Conservation (phyloP, 2,888 invertebrate genomes). For the Drosophila mulleri region DNA sequence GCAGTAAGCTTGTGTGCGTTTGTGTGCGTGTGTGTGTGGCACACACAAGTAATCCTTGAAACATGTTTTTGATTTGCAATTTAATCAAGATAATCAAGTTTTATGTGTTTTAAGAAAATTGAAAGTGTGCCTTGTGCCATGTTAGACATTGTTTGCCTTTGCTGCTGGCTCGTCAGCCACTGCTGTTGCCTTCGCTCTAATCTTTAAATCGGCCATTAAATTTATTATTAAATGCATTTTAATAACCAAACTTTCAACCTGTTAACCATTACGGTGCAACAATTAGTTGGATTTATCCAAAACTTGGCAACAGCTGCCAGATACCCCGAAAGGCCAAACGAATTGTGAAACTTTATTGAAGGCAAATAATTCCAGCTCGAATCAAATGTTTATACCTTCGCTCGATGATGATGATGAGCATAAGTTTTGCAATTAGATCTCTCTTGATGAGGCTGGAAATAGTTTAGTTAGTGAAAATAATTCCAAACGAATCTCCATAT, state of each 20-base stretch:
- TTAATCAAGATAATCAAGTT: constrained; percentile 82
- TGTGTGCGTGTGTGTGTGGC: constrained; percentile 25
- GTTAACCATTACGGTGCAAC: constrained; percentile 25
- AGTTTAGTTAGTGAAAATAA: neutral
- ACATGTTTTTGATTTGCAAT: constrained; percentile 81
- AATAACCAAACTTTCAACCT: constrained; percentile 50
- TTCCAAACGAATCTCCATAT: neutral
- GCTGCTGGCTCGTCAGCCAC: constrained; percentile 14
- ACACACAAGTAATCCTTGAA: constrained; percentile 77
- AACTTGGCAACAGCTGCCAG: constrained; percentile 18
- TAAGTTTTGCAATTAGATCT: neutral
- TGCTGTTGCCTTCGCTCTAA: constrained; percentile 47
- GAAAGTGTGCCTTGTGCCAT: constrained; percentile 76
- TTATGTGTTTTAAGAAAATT: constrained; percentile 81
- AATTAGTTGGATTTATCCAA: constrained; percentile 54
- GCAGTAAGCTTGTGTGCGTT: constrained; percentile 7
- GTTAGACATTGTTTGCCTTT: constrained; percentile 69
- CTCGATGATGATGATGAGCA: neutral
- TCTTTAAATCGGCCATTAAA: constrained; percentile 74
- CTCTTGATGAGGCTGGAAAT: neutral
- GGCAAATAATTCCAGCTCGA: neutral
- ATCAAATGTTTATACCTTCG: neutral
- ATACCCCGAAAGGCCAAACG: neutral
- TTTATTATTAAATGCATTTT: constrained; percentile 70
- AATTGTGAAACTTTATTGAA: constrained; percentile 1